Percentiles rank a stretch among this genome's conserved stretches.
These are phyloP conservation scores for Pegoplata infirma DNA, from an alignment of 2,888 invertebrate genomes.

Conservation along the genomic window DNA sequence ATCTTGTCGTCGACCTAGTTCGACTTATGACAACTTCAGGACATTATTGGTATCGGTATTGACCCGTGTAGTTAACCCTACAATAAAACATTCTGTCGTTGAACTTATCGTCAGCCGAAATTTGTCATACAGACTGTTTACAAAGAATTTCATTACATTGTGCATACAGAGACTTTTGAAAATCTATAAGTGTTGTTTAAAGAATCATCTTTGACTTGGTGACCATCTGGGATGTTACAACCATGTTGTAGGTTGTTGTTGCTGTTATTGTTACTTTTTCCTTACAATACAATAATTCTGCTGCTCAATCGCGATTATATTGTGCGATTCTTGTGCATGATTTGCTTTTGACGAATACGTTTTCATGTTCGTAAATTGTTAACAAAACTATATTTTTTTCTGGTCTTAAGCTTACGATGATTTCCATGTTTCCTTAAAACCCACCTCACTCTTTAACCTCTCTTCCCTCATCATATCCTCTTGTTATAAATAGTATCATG, in stretches of 20 bases:
- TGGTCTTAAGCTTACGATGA: slow-evolving; percentile 32
- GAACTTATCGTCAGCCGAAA: too few species aligned
- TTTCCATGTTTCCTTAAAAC: slow-evolving; percentile 17
- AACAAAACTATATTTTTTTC: slow-evolving; percentile 39
- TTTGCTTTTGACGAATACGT: slow-evolving; percentile 60
- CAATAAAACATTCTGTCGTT: too few species aligned
- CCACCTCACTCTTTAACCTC: background rate
- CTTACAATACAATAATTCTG: slow-evolving; percentile 15
- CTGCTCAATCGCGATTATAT: slow-evolving; percentile 59
- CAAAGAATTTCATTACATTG: too few species aligned
- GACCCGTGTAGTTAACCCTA: too few species aligned
- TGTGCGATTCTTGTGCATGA: slow-evolving; percentile 52
- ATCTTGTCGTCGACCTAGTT: too few species aligned
- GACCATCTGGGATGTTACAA: slow-evolving; percentile 9
- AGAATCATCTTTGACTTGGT: too few species aligned
- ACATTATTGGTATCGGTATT: too few species aligned
- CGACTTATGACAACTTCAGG: too few species aligned
- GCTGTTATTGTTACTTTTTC: background rate
- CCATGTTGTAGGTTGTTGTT: slow-evolving; percentile 46
- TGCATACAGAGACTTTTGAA: too few species aligned
- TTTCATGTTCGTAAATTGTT: slow-evolving; percentile 56
- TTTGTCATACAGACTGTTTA: too few species aligned
- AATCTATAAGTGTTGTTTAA: too few species aligned
- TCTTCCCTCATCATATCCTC: background rate
- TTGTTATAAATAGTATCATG: background rate